Evolutionary conservation across 30 jellyfish, hydroid and myxozoan genomes (phyloP), one percentile per base, ranked within the genome.

Genomic region (Aurelia sp.): DNA sequence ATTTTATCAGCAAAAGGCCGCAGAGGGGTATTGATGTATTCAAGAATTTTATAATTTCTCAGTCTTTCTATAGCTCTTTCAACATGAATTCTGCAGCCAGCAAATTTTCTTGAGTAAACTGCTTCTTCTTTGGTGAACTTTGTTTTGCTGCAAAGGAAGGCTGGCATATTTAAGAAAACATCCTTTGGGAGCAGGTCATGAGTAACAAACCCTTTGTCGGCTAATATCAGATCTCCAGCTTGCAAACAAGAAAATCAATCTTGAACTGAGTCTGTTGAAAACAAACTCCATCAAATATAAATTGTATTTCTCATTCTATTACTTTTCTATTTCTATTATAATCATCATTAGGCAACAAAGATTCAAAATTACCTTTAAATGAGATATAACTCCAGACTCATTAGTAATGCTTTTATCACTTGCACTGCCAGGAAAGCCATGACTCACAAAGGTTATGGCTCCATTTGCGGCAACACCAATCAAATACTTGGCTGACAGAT

Each of bases 381-480:
- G 88, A 35, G 16, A 17, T 30, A 80, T 8, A 12, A 52, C 53
- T 18, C 82, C 90, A 80, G 61, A 61, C 59, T 80, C 74, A 18
- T 80, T 27, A 0, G 72, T 80, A 18, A 64, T 72, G 20, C 48
- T 50, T 55, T 80, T 80, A 72, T 63, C 90, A 52, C 90, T 63
- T 15, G 90, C 47, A 60, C 82, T 80, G 21, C 90, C 90, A 13
- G 90, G 90, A 62, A 62, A 80, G 11, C 88, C 88, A 35, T 58
- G 18, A 63, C 88, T 77, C 19, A 77, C 88, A 57, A 77, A 60
- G 16, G 88, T 75, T 20, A 75, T 58, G 17, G 74, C 60, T 12
- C 87, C 87, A 60, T 75, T 44, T 48, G 63, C 72, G 48, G 90
- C 90, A 80, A 80, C 90, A 19, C 90, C 82, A 64, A 52, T 80